Evolutionary conservation across 2,113 vertebrate genomes (phyloP), one percentile per base, ranked within the genome.

Genomic region (Propithecus coquereli): DNA sequence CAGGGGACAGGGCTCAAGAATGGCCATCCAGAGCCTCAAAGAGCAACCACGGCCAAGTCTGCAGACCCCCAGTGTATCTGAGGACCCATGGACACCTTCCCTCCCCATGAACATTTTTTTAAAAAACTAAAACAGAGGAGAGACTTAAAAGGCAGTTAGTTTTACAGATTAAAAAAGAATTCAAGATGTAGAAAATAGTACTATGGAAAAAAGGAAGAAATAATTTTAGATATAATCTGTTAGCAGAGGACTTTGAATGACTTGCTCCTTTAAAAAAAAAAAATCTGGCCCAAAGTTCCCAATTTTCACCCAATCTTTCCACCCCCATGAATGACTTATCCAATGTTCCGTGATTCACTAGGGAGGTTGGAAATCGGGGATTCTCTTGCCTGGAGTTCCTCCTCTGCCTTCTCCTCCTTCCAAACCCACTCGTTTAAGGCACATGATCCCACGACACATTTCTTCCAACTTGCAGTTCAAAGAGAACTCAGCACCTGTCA

Each of bases 301-400:
- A 87, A 47, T 97, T 97, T 97, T 88, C 81, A 61, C 84, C 92
- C 87, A 84, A 85, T 97, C 92, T 96, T 97, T 94, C 97, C 97
- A 97, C 94, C 94, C 84, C 93, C 91, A 5, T 63, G 40, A 97
- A 65, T 96, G 92, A 97, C 80, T 97, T 97, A 95, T 83, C 81
- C 87, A 71, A 68, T 90, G 94, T 94, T 95, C 95, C 22, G 0
- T 98, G 97, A 97, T 95, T 97, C 97, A 89, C 87, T 18, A 34
- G 37, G 57, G 90, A 91, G 94, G 94, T 5, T 92, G 84, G 79
- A 81, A 94, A 92, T 81, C 7, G 4, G 91, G 96, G 91, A 92
- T 90, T 94, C 94, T 97, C 95, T 85, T 61, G 94, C 87, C 82
- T 95, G 61, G 45, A 96, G 90, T 97, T 96, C 97, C 95, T 97